Percentiles rank a stretch among this genome's conserved stretches.
phyloP scores from a whole-genome alignment of 2,888 invertebrate species.

The Alloscopus bannaensis region DNA sequence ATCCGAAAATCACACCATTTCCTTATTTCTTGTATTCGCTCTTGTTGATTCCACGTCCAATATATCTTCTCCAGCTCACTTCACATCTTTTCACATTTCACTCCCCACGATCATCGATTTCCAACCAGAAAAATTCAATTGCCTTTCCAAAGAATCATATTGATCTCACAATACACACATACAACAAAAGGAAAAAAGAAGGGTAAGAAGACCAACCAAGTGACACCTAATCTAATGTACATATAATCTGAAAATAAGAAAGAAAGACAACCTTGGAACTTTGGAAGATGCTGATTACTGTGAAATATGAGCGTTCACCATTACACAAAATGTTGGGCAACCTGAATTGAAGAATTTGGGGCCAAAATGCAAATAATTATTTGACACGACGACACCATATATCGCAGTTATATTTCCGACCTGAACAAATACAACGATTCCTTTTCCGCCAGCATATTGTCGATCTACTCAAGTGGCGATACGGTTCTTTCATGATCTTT shows the following conservation, averaged over 20 bases:
- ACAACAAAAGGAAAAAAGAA: background rate
- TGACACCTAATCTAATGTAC: background rate
- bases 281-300: too few species aligned
- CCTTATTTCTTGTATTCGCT: background rate
- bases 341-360: too few species aligned
- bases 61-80: conserved; percentile 9
- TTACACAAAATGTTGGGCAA: too few species aligned
- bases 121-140: conserved; percentile 9
- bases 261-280: background rate
- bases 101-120: background rate
- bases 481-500: too few species aligned
- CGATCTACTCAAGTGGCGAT: too few species aligned
- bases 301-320: too few species aligned
- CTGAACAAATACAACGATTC: too few species aligned
- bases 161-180: conserved; percentile 25
- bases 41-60: conserved; percentile 1
- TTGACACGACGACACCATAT: too few species aligned
- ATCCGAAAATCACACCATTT: conserved; percentile 1
- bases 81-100: conserved; percentile 8
- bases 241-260: background rate
- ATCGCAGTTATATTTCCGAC: too few species aligned
- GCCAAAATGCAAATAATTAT: too few species aligned
- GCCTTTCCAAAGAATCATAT: too few species aligned
- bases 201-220: background rate
- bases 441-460: too few species aligned